Percentiles rank a stretch among this genome's conserved stretches.
phyloP scores from a whole-genome alignment of 2,888 invertebrate genomes.

The Tachina fera region DNA sequence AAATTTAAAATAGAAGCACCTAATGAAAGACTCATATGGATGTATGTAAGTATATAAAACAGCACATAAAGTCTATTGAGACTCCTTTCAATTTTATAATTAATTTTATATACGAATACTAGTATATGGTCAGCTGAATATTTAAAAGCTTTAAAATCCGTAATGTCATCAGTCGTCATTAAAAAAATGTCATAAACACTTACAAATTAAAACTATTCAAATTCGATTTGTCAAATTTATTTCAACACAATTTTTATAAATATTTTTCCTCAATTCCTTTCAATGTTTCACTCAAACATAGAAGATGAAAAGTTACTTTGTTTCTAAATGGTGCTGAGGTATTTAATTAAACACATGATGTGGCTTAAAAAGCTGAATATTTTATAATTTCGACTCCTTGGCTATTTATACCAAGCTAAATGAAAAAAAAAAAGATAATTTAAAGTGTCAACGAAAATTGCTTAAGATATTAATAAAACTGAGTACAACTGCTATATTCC shows the following conservation, averaged over 20 bases:
- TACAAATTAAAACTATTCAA: neutral
- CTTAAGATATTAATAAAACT: conserved; percentile 43
- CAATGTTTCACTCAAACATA: neutral
- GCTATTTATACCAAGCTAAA: neutral
- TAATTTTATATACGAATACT: neutral
- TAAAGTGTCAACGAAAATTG: conserved; percentile 49
- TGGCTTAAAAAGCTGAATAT: conserved; percentile 35
- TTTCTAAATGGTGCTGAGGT: conserved; percentile 29
- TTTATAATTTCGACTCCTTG: conserved; percentile 28
- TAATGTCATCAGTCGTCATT: neutral
- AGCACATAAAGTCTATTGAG: neutral
- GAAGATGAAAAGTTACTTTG: neutral
- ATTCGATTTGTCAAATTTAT: conserved; percentile 3
- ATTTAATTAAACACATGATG: conserved; percentile 11
- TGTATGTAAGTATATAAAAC: neutral
- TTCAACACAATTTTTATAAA: conserved; percentile 2
- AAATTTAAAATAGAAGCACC: no score
- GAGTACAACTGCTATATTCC: neutral
- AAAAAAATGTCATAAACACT: neutral
- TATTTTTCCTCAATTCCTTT: neutral
- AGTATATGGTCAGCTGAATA: neutral
- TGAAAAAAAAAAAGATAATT: conserved; percentile 42
- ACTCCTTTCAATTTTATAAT: neutral
- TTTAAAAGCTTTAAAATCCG: neutral
- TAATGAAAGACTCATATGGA: neutral